phyloP scores from a whole-genome alignment of 2,888 invertebrate genomes.

The Noctua comes region DNA sequence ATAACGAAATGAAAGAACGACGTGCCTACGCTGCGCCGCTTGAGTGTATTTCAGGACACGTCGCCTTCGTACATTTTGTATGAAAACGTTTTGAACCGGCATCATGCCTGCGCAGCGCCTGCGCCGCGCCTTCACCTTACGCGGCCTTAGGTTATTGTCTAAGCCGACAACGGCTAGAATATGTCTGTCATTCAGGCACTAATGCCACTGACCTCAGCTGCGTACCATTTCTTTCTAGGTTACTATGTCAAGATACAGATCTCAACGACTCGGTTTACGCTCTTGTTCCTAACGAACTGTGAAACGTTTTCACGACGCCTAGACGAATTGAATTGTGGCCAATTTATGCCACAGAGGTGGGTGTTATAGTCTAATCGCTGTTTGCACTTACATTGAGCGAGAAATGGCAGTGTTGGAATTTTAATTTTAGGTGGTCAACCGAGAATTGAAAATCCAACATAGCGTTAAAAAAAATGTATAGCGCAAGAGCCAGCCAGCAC shows the following conservation, averaged over 20 bases:
- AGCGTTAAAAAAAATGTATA: neutral
- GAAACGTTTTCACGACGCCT: conserved; percentile 1
- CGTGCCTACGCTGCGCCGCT: no score
- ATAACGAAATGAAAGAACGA: no score
- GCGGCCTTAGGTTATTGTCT: neutral
- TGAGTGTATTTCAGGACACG: no score
- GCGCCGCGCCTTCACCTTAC: no score
- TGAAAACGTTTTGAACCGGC: no score
- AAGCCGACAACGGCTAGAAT: neutral
- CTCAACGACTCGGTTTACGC: conserved; percentile 14
- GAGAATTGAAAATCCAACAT: neutral
- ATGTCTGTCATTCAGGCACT: neutral
- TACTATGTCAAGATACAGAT: conserved; percentile 36
- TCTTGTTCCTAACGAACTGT: conserved; percentile 28
- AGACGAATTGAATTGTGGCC: conserved; percentile 24
- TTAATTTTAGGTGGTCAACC: neutral
- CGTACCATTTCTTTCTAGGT: conserved; percentile 5
- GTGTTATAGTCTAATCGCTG: neutral
- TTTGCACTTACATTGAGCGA: neutral
- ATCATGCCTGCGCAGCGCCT: no score
- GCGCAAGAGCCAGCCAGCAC: neutral
- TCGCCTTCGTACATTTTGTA: no score
- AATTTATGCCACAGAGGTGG: conserved; percentile 8
- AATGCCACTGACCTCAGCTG: conserved; percentile 29
- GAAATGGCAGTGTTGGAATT: neutral